Evolutionary conservation across 2,888 invertebrate genomes (phyloP), one percentile per base, ranked within the genome.

Genomic region (Meloe dianella): DNA sequence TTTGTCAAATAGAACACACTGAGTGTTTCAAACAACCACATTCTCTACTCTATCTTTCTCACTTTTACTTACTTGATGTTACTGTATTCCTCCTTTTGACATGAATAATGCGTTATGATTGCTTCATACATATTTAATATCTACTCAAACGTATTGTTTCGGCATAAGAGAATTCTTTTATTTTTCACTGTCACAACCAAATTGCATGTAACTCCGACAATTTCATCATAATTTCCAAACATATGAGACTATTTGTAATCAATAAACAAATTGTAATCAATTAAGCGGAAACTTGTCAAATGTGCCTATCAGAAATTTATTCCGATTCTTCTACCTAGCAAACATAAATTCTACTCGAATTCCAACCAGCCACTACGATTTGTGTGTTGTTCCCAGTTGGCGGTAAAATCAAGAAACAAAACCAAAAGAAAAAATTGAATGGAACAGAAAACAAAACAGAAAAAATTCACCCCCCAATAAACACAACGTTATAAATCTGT

Each of bases 71-170:
- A 54, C 24, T 1, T 24, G 14, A 10, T 51, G 24, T 54, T 54
- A 54, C n/a, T 58, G 64, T 68, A 71, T 72, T 67, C 68, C 67
- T 71, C n/a, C 69, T 69, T 38, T 65, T 71, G 66, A 74, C 77
- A 79, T 79, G 78, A 79, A 79, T 79, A 79, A 79, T 78, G 77
- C 75, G 77, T 76, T 78, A 78, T 79, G 78, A 79, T 78, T 79
- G 79, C 78, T 75, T 79, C 78, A 79, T 79, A 78, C 78, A 79
- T 78, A 78, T 79, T 79, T 79, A 79, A 77, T 72, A 74, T 74
- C 71, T 69, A 73, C 75, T 74, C 74, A 73, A 74, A 74, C 73
- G 72, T 74, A 76, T 75, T 74, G 74, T 71, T 67, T 73, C 70
- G 68, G 66, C 63, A 65, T 67, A 67, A 67, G 65, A 62, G 68